Evolutionary conservation across 2,113 vertebrate species (phyloP).

Genomic region (Lethenteron camtschaticum): DNA sequence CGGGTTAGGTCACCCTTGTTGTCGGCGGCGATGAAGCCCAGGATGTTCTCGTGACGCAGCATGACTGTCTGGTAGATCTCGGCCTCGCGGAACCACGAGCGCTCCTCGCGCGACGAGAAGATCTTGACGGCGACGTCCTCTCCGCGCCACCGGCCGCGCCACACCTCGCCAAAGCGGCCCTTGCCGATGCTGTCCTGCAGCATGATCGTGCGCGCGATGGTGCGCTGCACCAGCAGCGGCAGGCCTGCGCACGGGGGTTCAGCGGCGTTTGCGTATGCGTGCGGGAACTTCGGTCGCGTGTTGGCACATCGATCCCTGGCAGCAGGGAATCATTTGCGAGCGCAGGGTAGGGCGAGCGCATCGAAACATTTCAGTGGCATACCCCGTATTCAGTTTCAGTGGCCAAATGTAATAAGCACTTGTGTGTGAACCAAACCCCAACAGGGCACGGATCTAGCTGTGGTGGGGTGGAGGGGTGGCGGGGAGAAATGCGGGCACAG

Average conservation of each 20-base stretch:
- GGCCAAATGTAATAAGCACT: not conserved
- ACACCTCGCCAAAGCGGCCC: constrained; percentile 87
- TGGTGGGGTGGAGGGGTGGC: no score
- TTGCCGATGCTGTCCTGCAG: constrained; percentile 95
- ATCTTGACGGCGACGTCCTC: constrained; percentile 93
- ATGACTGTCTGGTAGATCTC: constrained; percentile 97
- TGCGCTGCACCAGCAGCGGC: constrained; percentile 80
- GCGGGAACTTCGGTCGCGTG: no score
- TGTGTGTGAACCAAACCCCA: not conserved
- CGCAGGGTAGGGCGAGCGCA: fast-evolving
- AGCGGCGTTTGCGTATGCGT: not conserved
- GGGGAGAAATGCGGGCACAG: no score
- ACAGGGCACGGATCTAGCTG: no score
- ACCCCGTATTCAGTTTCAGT: not conserved
- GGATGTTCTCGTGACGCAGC: constrained; percentile 88
- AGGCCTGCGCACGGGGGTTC: constrained; percentile 27
- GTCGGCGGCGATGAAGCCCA: constrained; percentile 86
- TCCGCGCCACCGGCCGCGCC: constrained; percentile 80
- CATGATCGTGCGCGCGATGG: constrained; percentile 80
- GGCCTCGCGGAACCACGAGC: constrained; percentile 89
- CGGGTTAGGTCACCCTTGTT: constrained; percentile 50
- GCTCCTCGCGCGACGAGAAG: constrained; percentile 87
- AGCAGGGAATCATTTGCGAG: no score
- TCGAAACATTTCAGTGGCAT: not conserved
- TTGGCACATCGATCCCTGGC: no score